Evolutionary conservation across 2,113 vertebrate genomes (phyloP).

Genomic region (Lepus timidus): DNA sequence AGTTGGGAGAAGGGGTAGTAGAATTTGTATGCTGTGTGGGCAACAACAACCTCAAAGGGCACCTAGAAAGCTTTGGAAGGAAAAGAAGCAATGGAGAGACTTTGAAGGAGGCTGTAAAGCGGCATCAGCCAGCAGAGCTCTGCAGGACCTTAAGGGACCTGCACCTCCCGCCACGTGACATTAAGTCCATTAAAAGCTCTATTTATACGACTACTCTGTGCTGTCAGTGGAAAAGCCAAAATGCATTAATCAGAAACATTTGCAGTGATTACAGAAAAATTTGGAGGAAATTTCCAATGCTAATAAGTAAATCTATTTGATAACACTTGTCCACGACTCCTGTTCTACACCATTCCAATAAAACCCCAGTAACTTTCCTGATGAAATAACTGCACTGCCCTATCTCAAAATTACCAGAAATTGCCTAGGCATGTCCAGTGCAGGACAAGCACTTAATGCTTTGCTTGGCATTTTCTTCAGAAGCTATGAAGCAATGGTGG

Average conservation of each 20-base stretch:
- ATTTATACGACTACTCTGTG: neutral
- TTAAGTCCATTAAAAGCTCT: neutral
- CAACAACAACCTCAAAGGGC: neutral
- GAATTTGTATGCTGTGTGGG: neutral
- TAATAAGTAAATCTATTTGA: constrained; percentile 18
- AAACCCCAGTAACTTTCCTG: constrained; percentile 27
- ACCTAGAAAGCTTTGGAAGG: neutral
- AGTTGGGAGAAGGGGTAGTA: neutral
- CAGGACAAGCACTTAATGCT: neutral
- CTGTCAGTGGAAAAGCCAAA: constrained; percentile 33
- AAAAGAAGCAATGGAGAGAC: neutral
- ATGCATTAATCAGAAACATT: constrained; percentile 4
- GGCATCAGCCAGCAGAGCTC: neutral
- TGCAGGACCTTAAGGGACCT: neutral
- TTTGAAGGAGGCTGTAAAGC: neutral
- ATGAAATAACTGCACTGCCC: neutral
- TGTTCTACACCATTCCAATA: neutral
- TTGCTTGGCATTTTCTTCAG: neutral
- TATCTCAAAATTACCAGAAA: constrained; percentile 33
- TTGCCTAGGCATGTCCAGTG: neutral
- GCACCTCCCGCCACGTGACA: neutral
- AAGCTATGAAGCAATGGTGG: neutral
- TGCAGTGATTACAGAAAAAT: constrained; percentile 7
- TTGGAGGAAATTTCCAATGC: constrained; percentile 1
- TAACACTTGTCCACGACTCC: neutral